Percentiles rank a stretch among this genome's conserved stretches.
Evolutionary conservation across 2,113 vertebrate genomes (phyloP).

Genomic region (Caretta caretta): DNA sequence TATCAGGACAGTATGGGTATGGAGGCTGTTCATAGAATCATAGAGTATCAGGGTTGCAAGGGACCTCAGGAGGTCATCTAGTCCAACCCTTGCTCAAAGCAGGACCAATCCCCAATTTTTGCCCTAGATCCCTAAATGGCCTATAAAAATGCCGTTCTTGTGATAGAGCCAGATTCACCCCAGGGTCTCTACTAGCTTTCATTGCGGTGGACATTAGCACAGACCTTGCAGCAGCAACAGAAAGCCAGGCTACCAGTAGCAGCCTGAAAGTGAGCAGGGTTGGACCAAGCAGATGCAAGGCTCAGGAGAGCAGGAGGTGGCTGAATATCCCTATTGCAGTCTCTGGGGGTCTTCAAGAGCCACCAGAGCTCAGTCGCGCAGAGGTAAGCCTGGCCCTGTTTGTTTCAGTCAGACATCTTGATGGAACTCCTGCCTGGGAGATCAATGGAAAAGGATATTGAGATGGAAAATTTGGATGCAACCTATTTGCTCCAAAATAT

Average conservation of each 20-base stretch:
- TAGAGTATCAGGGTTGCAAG: no score
- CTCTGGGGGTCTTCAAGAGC: background rate
- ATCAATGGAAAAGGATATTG: background rate
- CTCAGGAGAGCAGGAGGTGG: fast-evolving
- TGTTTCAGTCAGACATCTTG: background rate
- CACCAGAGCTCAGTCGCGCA: background rate
- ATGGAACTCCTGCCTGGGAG: background rate
- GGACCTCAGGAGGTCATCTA: no score
- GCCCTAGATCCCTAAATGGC: no score
- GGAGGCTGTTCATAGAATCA: background rate
- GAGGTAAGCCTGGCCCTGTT: background rate
- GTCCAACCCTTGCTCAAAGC: no score
- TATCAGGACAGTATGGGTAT: fast-evolving
- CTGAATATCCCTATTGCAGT: fast-evolving
- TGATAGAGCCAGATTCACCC: background rate
- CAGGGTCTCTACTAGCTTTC: fast-evolving
- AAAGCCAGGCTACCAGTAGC: background rate
- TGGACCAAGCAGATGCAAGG: background rate
- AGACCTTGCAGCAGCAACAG: background rate
- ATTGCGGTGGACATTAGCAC: background rate
- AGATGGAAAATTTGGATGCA: background rate
- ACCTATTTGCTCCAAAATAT: background rate
- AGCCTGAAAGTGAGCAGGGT: background rate
- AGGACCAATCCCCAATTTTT: no score
- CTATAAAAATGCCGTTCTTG: background rate